Base-by-base conservation (phyloP, 2,888 invertebrate species). In the Gastrophysa polygoni region DNA sequence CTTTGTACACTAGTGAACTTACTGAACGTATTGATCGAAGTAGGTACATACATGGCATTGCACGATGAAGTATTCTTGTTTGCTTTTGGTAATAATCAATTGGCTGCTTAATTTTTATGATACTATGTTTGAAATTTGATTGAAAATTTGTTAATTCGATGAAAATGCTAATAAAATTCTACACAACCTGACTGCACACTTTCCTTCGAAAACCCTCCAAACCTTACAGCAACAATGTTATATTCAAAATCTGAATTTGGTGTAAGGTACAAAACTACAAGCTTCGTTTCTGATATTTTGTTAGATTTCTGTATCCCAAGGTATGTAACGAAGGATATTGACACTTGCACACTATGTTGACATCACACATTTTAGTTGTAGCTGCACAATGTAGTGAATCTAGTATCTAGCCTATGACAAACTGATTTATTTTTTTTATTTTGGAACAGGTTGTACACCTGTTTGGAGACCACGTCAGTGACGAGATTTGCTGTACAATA, bases 221-320 rank as follows among this genome's bases (percentile, higher is more conserved):
- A 48, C 48, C 14, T 21, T 2, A 48, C 18, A 24, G 18, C 8
- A 24, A 24, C 24, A 5, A 24, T 3, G 24, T 24, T 24, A 3
- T 24, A 7, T 3, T 5, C 3, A 7, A 24, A 24, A 24, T 24
- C 3, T 24, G 24, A 24, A 24, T 24, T 24, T 24, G 24, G 24
- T 24, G 24, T 7, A 24, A 24, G n/a, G 24, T 24, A 24, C 24
- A 7, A 24, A 24, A 24, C 24, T 24, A n/a, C n/a, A n/a, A n/a
- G n/a, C n/a, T n/a, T n/a, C n/a, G n/a, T n/a, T n/a, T n/a, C n/a
- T n/a, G n/a, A n/a, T n/a, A n/a, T n/a, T n/a, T n/a, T 61, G 34
- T 65, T 69, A 73, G 72, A 71, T 71, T 72, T 72, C 72, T 77
- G 75, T 74, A 69, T 75, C 75, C 69, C 73, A 76, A 72, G 74